Conservation (phyloP, 2,113 vertebrate genomes). For the Myotis yumanensis region DNA sequence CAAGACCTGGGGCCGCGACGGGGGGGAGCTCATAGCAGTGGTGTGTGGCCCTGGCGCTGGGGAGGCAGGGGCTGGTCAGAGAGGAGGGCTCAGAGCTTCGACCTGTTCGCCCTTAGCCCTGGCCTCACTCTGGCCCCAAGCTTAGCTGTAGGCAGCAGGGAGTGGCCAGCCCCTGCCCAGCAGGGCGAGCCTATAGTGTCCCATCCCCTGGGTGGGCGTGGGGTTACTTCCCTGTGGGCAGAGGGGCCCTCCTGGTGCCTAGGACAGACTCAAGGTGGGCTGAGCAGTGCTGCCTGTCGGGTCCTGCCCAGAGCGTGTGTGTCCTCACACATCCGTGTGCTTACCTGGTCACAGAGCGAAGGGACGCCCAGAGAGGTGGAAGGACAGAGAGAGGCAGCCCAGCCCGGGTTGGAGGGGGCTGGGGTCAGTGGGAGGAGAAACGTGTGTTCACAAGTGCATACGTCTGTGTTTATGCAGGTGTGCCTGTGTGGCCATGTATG, state of each 20-base stretch:
- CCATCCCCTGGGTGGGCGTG: background rate
- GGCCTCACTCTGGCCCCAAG: background rate
- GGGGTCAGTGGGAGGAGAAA: background rate
- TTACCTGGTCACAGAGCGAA: background rate
- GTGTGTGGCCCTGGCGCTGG: background rate
- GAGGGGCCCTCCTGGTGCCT: background rate
- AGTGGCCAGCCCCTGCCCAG: background rate
- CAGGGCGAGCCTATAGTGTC: background rate
- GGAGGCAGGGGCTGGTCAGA: background rate
- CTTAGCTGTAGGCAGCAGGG: background rate
- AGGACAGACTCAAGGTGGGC: background rate
- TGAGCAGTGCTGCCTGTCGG: background rate
- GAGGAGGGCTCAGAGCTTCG: background rate
- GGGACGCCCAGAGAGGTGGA: background rate
- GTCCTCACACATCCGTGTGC: background rate
- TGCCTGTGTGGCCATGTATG: fast-evolving
- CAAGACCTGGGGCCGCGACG: background rate
- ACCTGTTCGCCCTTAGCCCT: background rate
- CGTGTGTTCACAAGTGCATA: background rate
- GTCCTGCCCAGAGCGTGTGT: background rate
- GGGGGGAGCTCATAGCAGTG: background rate
- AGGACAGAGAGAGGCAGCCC: background rate
- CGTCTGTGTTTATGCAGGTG: background rate
- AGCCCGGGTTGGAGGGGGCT: background rate
- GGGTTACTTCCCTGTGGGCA: background rate